Conservation (phyloP, 2,797 vertebrate genomes). For the Platalea minor region DNA sequence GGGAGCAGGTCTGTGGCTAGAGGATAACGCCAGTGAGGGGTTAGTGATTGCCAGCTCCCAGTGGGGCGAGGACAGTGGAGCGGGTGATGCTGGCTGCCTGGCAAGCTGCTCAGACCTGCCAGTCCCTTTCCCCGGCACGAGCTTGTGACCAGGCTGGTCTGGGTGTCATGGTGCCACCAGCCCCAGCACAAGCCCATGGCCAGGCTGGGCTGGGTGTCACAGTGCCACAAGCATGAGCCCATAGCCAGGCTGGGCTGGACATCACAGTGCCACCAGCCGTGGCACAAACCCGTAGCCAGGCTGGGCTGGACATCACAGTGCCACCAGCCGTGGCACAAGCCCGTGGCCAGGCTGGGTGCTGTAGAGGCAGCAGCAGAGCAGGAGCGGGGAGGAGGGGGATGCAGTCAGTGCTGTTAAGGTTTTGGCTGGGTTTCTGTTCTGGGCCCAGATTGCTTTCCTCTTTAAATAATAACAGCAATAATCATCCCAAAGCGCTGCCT, state of each 20-base stretch:
- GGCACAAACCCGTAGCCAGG: too few species aligned
- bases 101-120: neutral
- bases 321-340: fast-evolving
- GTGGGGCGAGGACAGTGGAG: neutral
- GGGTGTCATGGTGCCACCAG: neutral
- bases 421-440: neutral
- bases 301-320: too few species aligned
- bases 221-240: fast-evolving
- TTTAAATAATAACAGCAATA: fast-evolving
- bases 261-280: neutral
- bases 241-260: fast-evolving
- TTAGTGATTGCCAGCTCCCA: neutral
- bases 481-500: neutral
- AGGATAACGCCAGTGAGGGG: neutral
- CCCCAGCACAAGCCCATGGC: fast-evolving
- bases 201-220: neutral
- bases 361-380: neutral
- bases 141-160: neutral
- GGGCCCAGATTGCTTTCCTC: neutral
- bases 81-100: fast-evolving
- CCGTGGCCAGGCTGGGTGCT: neutral
- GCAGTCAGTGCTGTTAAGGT: fast-evolving
- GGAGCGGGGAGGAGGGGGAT: neutral
- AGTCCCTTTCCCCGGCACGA: neutral
- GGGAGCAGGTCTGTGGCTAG: neutral